Evolutionary conservation across 1,140 invertebrate genomes (phyloP).

Genomic region (Forficula auricularia): DNA sequence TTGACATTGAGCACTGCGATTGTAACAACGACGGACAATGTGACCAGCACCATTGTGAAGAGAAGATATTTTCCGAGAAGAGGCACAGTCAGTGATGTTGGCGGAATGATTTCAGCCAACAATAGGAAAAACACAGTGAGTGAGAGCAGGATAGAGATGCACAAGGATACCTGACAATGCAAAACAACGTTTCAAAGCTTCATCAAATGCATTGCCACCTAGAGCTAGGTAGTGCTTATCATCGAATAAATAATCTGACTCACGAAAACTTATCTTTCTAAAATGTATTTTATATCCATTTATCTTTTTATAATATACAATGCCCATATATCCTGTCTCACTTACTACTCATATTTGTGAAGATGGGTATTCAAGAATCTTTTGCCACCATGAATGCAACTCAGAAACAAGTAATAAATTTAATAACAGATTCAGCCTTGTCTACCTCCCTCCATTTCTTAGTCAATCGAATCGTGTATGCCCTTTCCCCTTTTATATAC

Average conservation of each 20-base stretch:
- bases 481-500: no score
- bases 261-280: no score
- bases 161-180: constrained; percentile 55
- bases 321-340: no score
- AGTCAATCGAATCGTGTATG: no score
- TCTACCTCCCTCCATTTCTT: no score
- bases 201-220: background rate
- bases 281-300: no score
- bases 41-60: constrained; percentile 98
- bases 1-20: constrained; percentile 97
- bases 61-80: constrained; percentile 94
- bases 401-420: no score
- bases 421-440: no score
- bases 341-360: no score
- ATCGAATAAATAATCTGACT: background rate
- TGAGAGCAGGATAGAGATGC: constrained; percentile 95
- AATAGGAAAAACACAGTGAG: constrained; percentile 97
- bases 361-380: no score
- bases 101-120: constrained; percentile 94
- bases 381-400: no score
- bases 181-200: background rate
- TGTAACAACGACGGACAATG: constrained; percentile 91
- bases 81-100: constrained; percentile 95
- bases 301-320: no score
- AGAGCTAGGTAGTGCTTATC: background rate